A percentile compares a stretch with the other conserved stretches of the same genome.
Conservation (phyloP, 2,113 vertebrate species). For the Serilophus lunatus region DNA sequence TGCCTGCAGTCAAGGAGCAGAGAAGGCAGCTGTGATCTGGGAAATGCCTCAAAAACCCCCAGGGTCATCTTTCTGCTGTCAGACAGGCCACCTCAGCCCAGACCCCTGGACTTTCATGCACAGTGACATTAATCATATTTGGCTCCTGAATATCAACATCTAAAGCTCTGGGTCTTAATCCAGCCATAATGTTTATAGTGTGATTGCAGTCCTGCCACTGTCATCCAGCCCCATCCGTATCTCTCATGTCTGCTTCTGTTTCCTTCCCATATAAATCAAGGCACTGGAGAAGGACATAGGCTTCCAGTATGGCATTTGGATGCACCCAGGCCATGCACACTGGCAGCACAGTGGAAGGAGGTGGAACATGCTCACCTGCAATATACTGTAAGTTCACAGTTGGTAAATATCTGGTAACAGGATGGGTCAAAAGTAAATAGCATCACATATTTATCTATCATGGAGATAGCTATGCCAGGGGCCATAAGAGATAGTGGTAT, state of each 20-base stretch:
- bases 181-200: not conserved
- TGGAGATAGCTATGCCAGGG: not conserved
- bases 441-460: not conserved
- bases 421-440: not conserved
- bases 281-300: not conserved
- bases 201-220: not conserved
- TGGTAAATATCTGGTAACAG: not conserved
- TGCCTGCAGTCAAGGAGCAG: not conserved
- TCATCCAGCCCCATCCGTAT: not conserved
- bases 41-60: not conserved
- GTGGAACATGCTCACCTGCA: not conserved
- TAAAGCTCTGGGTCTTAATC: not conserved
- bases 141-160: not conserved
- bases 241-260: not conserved
- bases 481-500: not conserved
- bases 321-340: too few relatives aligned
- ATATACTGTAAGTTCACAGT: rapidly evolving
- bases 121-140: not conserved
- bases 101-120: not conserved
- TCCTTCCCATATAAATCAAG: not conserved
- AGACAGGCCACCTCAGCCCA: not conserved
- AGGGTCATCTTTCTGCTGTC: not conserved
- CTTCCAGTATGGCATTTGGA: not conserved
- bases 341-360: not conserved
- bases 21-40: not conserved